phyloP scores from a whole-genome alignment of 2,888 invertebrate genomes.

The Caenorhabditis doughertyi region DNA sequence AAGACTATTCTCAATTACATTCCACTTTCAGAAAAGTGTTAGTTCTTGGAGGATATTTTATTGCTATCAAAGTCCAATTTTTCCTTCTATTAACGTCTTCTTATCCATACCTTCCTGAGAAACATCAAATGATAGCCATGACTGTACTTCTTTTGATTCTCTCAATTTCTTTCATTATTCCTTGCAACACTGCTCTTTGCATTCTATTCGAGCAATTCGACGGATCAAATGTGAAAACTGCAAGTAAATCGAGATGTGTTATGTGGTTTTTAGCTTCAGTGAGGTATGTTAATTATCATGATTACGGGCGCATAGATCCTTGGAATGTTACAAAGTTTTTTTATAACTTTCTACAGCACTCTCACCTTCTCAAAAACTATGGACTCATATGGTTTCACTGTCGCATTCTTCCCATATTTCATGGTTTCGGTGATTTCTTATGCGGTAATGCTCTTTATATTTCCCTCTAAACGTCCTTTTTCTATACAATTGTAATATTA shows the following conservation, averaged over 20 bases:
- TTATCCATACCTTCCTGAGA: slow-evolving; percentile 60
- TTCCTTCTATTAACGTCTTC: slow-evolving; percentile 62
- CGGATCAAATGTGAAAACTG: slow-evolving; percentile 60
- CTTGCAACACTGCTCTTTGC: slow-evolving; percentile 75
- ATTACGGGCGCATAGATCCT: too few species aligned
- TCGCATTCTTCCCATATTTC: slow-evolving; percentile 73
- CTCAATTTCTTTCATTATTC: slow-evolving; percentile 66
- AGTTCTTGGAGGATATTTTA: slow-evolving; percentile 66
- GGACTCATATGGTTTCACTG: slow-evolving; percentile 63
- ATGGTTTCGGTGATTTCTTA: slow-evolving; percentile 56
- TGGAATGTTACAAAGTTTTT: too few species aligned
- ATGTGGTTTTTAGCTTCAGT: slow-evolving; percentile 74
- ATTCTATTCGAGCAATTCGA: slow-evolving; percentile 73
- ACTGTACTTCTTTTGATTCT: slow-evolving; percentile 62
- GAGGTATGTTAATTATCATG: slow-evolving; percentile 46
- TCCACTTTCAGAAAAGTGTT: slow-evolving; percentile 54
- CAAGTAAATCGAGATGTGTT: slow-evolving; percentile 66
- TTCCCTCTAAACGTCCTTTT: slow-evolving; percentile 48
- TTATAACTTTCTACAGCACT: slow-evolving; percentile 67
- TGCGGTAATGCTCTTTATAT: slow-evolving; percentile 44
- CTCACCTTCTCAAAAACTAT: slow-evolving; percentile 68
- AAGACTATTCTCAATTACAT: neutral
- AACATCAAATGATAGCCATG: slow-evolving; percentile 64
- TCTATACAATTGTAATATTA: slow-evolving; percentile 28
- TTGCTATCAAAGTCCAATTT: slow-evolving; percentile 61